A percentile compares a stretch with the other conserved stretches of the same genome.
phyloP scores from a whole-genome alignment of 2,113 vertebrate species.

The Pleuronectes platessa region DNA sequence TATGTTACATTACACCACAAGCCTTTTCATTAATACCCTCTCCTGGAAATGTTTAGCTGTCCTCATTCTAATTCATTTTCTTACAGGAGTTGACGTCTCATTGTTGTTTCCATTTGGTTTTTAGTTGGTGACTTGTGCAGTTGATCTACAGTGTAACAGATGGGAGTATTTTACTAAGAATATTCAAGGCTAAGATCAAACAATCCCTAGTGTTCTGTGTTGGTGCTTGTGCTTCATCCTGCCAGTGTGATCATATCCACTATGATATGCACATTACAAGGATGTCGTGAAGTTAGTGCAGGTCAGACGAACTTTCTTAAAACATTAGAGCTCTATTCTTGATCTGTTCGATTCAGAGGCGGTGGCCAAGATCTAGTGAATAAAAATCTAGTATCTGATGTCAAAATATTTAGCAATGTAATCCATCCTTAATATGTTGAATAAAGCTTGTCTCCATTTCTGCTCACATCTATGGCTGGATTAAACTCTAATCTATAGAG shows the following conservation, averaged over 20 bases:
- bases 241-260: background rate
- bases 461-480: conserved; percentile 4
- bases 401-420: background rate
- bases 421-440: background rate
- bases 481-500: conserved; percentile 3
- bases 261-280: background rate
- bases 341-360: background rate
- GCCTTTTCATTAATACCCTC: too few species aligned
- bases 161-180: background rate
- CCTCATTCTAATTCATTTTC: too few species aligned
- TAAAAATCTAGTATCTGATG: conserved; percentile 15
- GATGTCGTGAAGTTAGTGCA: background rate
- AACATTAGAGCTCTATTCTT: background rate
- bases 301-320: background rate
- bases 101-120: too few species aligned
- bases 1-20: too few species aligned
- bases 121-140: too few species aligned
- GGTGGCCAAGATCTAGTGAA: background rate
- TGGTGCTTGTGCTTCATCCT: background rate
- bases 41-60: too few species aligned
- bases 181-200: background rate
- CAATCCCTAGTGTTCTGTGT: too few species aligned
- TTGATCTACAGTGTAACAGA: too few species aligned
- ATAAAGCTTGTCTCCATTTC: background rate
- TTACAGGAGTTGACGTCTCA: too few species aligned